A percentile compares a stretch with the other conserved stretches of the same genome.
Evolutionary conservation across 2,797 vertebrate species (phyloP).

Genomic region (Psittacula derbiana): DNA sequence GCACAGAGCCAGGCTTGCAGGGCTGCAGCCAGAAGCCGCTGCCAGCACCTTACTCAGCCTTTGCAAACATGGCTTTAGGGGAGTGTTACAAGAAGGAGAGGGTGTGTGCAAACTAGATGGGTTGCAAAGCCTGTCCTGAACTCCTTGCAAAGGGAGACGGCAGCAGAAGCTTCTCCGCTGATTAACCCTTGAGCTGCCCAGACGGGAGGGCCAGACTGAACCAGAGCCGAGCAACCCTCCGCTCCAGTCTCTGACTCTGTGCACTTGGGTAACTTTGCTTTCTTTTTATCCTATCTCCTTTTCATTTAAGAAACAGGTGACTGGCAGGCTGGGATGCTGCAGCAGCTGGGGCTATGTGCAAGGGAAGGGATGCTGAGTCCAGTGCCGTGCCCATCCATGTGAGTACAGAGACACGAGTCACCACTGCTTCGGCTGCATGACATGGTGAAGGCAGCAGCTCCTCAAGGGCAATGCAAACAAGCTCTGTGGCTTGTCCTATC

Average conservation of each 20-base stretch:
- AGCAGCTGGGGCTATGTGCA: not conserved
- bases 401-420: not conserved
- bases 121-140: not conserved
- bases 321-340: not conserved
- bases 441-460: not conserved
- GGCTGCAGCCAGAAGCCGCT: not conserved
- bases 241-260: not conserved
- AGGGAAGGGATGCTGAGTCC: not conserved
- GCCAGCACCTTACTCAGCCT: not conserved
- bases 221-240: not conserved
- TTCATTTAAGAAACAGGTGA: not conserved
- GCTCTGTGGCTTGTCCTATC: fast-evolving
- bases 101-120: not conserved
- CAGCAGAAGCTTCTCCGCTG: not conserved
- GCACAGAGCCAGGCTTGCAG: not conserved
- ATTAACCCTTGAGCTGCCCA: not conserved
- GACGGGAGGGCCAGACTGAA: not conserved
- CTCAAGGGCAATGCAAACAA: not conserved
- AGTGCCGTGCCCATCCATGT: fast-evolving
- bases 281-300: fast-evolving
- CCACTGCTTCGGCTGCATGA: not conserved
- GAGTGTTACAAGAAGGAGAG: not conserved
- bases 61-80: not conserved
- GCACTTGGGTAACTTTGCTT: not conserved
- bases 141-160: not conserved